These are phyloP conservation scores for Willowsia nigromaculata DNA, from an alignment of 2,888 invertebrate species.

Conservation along the genomic window DNA sequence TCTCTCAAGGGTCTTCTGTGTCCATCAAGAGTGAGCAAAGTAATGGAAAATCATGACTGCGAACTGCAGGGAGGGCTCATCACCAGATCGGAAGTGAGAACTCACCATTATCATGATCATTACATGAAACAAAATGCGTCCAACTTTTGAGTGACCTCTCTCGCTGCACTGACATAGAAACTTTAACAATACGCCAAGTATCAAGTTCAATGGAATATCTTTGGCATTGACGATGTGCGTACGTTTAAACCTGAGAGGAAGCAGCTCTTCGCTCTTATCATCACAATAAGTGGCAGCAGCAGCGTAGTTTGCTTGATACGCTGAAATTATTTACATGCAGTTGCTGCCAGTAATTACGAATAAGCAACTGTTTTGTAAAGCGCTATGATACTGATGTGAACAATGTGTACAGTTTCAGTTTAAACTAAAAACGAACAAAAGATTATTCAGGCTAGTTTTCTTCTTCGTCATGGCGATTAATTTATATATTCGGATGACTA, in stretches of 20 bases:
- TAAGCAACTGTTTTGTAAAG: background rate
- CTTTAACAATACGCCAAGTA: constrained; percentile 60
- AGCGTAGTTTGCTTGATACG: background rate
- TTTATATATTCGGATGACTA: no score
- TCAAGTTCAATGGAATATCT: constrained; percentile 69
- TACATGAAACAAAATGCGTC: constrained; percentile 43
- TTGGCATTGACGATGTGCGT: constrained; percentile 62
- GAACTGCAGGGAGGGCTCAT: constrained; percentile 59
- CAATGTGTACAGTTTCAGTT: no score
- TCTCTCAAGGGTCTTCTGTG: constrained; percentile 66
- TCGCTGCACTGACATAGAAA: constrained; percentile 52
- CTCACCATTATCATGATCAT: constrained; percentile 44
- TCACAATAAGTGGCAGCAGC: background rate
- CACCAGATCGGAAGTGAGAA: constrained; percentile 69
- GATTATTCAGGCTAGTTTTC: background rate
- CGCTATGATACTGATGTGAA: no score
- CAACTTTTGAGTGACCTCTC: constrained; percentile 41
- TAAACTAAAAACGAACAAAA: background rate
- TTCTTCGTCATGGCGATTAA: no score
- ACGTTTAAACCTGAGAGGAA: constrained; percentile 42
- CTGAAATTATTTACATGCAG: background rate
- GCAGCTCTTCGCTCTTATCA: background rate
- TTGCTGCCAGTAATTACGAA: background rate
- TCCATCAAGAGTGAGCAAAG: constrained; percentile 57
- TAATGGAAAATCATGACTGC: constrained; percentile 39